Base-by-base conservation (phyloP, 2,888 invertebrate genomes). In the Germaria angustata region DNA sequence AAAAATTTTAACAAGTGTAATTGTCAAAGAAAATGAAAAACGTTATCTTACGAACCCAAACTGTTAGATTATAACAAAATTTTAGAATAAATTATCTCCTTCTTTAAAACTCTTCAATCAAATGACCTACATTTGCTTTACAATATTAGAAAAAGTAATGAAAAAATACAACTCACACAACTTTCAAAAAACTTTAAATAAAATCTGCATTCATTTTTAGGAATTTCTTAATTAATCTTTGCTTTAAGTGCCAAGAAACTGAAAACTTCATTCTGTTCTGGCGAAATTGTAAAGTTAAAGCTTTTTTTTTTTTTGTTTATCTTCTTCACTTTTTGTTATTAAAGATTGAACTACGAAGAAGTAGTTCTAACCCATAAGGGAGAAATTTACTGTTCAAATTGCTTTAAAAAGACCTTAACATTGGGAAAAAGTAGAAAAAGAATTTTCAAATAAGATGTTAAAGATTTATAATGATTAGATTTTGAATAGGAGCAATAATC, bases 351-450 rank as follows among this genome's bases (percentile, higher is more conserved):
- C 36, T 0, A 53, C 22, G 41, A 61, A 44, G 34, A 55, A 55
- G 39, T 32, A 13, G 28, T 32, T 20, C 34, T 51, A 63, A 53
- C 36, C 13, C 34, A 8, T 71, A 22, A 63, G 44, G 63, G 63
- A 55, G 49, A 49, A 65, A 72, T 66, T 66, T 79, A 4, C 55
- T 75, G 69, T 80, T 46, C 63, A 80, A 73, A 73, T 73, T 68
- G 39, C 36, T 73, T 75, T 69, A 69, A 80, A 63, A 69, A 69
- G 61, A 39, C 32, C 63, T 46, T 49, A 80, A 75, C 46, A 75
- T 39, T 68, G 63, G 57, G 53, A 69, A 46, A 5, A 73, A 61
- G 6, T 28, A 6, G 4, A 32, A 53, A 53, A 32, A 53, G 15
- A 36, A 57, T 41, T n/a, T n/a, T 5, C 28, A 5, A 28, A 28